phyloP scores from a whole-genome alignment of 1,140 invertebrate species.

The Spodoptera litura region DNA sequence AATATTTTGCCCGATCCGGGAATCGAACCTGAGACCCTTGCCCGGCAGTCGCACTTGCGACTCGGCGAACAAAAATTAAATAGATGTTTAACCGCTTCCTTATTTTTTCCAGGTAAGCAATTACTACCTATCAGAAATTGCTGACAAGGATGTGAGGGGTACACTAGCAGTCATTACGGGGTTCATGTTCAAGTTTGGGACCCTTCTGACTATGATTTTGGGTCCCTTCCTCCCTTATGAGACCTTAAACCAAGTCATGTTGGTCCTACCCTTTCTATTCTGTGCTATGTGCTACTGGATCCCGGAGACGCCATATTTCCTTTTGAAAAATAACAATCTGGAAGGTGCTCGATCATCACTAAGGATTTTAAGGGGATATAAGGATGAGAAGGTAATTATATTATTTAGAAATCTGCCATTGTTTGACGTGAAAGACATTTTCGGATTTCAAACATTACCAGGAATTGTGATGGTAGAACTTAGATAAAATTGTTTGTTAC shows the following conservation, averaged over 20 bases:
- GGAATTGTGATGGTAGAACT: too few relatives aligned
- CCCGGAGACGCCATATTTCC: constrained; percentile 91
- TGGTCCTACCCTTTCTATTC: constrained; percentile 80
- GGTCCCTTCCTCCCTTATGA: constrained; percentile 85
- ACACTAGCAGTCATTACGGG: constrained; percentile 88
- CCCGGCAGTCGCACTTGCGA: too few relatives aligned
- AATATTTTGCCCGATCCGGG: too few relatives aligned
- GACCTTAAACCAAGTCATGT: constrained; percentile 76
- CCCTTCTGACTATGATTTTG: constrained; percentile 81
- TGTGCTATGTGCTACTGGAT: constrained; percentile 88
- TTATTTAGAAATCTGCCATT: too few relatives aligned
- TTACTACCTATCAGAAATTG: constrained; percentile 90
- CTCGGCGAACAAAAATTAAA: too few relatives aligned
- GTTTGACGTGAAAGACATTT: too few relatives aligned
- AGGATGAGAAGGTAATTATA: constrained; percentile 67
- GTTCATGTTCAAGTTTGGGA: constrained; percentile 88
- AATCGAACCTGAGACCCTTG: too few relatives aligned
- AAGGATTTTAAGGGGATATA: constrained; percentile 68
- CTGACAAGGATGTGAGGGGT: constrained; percentile 88
- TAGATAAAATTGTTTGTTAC: too few relatives aligned
- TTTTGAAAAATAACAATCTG: constrained; percentile 84
- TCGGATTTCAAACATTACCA: too few relatives aligned
- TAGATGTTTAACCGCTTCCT: neutral
- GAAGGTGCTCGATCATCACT: constrained; percentile 75
- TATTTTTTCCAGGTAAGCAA: constrained; percentile 77